These are phyloP conservation scores for Balanococcus diminutus DNA, from an alignment of 2,888 invertebrate genomes.

Conservation along the genomic window DNA sequence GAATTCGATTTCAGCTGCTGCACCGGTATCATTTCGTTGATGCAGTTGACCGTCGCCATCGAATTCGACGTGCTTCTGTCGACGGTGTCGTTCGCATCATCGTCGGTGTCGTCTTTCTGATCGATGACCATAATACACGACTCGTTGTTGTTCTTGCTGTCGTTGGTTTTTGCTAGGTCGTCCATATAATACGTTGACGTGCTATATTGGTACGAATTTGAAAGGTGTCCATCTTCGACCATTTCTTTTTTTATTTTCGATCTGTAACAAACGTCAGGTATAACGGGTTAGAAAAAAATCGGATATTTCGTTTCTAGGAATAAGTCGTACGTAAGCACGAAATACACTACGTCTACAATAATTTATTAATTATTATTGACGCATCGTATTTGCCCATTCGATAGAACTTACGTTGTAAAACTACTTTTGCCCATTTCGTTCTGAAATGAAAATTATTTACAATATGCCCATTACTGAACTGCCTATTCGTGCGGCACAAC, in stretches of 20 bases:
- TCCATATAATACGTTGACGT: conserved; percentile 39
- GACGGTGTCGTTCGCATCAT: not conserved
- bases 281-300: too few species aligned
- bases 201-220: conserved; percentile 45
- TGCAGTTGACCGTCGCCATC: not conserved
- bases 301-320: too few species aligned
- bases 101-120: conserved; percentile 21
- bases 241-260: conserved; percentile 35
- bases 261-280: not conserved
- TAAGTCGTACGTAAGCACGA: too few species aligned
- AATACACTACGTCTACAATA: too few species aligned
- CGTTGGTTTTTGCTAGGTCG: not conserved
- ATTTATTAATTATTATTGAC: not conserved
- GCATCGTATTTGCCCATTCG: not conserved
- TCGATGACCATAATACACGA: conserved; percentile 47
- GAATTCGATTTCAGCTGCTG: not conserved
- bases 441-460: not conserved
- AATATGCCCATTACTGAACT: not conserved
- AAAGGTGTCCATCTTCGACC: conserved; percentile 51
- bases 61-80: not conserved
- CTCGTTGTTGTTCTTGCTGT: conserved; percentile 34
- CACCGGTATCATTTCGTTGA: not conserved
- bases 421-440: not conserved
- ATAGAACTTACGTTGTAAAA: not conserved
- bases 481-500: not conserved